Evolutionary conservation across 2,888 invertebrate genomes (phyloP).

Genomic region (Neoscelio sp.): DNA sequence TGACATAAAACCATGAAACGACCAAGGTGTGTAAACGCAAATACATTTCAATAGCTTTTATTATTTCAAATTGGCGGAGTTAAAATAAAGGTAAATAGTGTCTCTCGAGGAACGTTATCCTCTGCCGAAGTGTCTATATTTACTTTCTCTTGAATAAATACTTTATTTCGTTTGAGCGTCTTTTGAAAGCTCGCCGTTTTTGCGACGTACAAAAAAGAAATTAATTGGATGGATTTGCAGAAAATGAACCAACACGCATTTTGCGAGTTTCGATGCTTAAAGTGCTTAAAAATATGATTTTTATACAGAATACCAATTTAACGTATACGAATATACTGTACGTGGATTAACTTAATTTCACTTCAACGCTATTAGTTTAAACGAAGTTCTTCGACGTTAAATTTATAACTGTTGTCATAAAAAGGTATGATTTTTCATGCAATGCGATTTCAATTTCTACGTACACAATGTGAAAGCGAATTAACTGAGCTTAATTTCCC

Average conservation of each 20-base stretch:
- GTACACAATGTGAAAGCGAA: too few relatives aligned
- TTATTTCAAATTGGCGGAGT: constrained; percentile 52
- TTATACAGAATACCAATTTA: constrained; percentile 4
- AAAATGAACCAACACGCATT: constrained; percentile 10
- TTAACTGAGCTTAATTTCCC: too few relatives aligned
- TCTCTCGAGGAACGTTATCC: constrained; percentile 27
- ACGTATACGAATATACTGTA: neutral
- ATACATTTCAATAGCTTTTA: constrained; percentile 23
- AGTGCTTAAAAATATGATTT: constrained; percentile 9
- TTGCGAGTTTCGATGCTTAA: too few relatives aligned
- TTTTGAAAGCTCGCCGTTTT: constrained; percentile 38
- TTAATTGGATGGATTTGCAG: constrained; percentile 41
- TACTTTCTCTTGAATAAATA: constrained; percentile 58
- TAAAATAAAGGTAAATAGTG: constrained; percentile 42
- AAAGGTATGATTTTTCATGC: too few relatives aligned
- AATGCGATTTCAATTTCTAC: too few relatives aligned
- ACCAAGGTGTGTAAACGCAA: constrained; percentile 13
- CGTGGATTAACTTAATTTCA: neutral
- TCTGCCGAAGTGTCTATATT: constrained; percentile 30
- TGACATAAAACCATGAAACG: constrained; percentile 26
- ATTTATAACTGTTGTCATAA: too few relatives aligned
- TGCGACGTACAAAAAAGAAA: constrained; percentile 13
- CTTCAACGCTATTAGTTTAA: too few relatives aligned
- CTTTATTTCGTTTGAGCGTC: constrained; percentile 45
- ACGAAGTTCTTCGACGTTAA: too few relatives aligned